Percentiles rank a stretch among this genome's conserved stretches.
These are phyloP conservation scores for Xanthorhoe designata DNA, from an alignment of 2,888 invertebrate genomes.

Conservation along the genomic window DNA sequence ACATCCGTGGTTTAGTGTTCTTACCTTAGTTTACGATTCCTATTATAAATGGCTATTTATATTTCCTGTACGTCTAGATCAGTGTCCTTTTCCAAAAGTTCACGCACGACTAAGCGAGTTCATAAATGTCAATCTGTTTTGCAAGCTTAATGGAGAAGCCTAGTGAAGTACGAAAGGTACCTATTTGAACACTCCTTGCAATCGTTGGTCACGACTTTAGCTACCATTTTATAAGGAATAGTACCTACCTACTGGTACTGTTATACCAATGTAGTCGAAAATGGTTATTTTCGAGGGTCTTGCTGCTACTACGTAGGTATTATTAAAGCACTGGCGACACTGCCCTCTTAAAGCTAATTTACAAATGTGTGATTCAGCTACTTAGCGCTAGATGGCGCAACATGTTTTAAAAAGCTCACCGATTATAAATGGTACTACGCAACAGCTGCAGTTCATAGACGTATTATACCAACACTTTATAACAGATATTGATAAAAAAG, in stretches of 20 bases:
- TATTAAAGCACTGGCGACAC: no score
- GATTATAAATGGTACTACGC: not conserved
- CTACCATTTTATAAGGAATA: not conserved
- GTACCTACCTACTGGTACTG: not conserved
- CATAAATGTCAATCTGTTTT: conserved; percentile 33
- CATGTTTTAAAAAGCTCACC: not conserved
- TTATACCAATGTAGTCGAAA: no score
- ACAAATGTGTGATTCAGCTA: conserved; percentile 43
- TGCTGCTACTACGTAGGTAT: no score
- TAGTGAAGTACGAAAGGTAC: conserved; percentile 32
- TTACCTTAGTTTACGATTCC: no score
- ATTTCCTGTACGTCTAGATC: not conserved
- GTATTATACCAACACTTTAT: no score
- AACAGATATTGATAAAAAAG: no score
- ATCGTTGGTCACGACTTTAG: conserved; percentile 57
- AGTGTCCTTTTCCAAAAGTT: conserved; percentile 18
- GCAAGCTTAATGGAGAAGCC: conserved; percentile 29
- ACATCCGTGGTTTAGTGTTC: no score
- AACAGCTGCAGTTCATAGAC: not conserved
- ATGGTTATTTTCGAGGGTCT: no score
- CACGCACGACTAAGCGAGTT: conserved; percentile 22
- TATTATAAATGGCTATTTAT: no score
- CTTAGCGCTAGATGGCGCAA: conserved; percentile 58
- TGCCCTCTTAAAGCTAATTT: not conserved
- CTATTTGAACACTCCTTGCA: conserved; percentile 45